Conservation (phyloP, 2,113 vertebrate genomes). For the Vimba vimba region DNA sequence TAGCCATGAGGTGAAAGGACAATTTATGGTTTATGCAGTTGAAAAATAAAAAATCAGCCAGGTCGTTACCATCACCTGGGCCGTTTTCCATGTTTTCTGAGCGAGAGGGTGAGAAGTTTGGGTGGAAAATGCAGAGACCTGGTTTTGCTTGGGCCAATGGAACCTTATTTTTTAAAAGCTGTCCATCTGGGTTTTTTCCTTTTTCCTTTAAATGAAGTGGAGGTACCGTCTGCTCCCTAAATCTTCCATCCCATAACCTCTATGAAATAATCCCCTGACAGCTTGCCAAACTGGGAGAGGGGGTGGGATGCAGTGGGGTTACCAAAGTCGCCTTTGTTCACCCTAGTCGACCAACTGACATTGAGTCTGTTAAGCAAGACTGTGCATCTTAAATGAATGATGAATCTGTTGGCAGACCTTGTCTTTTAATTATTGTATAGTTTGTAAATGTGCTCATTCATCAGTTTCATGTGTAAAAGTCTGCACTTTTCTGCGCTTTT, state of each 20-base stretch:
- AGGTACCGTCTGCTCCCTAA: constrained; percentile 60
- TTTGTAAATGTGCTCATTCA: constrained; percentile 20
- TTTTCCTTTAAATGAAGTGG: constrained; percentile 43
- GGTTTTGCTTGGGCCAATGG: constrained; percentile 9
- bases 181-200: constrained; percentile 50
- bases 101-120: background rate
- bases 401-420: constrained; percentile 5
- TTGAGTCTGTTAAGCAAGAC: constrained; percentile 57
- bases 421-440: constrained; percentile 7
- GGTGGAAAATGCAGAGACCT: constrained; percentile 38
- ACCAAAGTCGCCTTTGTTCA: constrained; percentile 69
- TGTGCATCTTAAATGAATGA: constrained; percentile 29
- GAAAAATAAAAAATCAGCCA: constrained; percentile 30
- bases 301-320: constrained; percentile 57
- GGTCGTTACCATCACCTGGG: constrained; percentile 45
- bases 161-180: constrained; percentile 15
- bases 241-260: constrained; percentile 60
- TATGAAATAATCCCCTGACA: constrained; percentile 68
- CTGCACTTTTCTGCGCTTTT: background rate
- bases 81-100: constrained; percentile 28
- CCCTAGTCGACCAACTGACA: constrained; percentile 64
- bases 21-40: constrained; percentile 38
- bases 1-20: constrained; percentile 40
- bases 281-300: constrained; percentile 53
- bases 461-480: background rate